Base-by-base conservation (phyloP, 2,888 invertebrate genomes). In the Gymnocheta viridis region DNA sequence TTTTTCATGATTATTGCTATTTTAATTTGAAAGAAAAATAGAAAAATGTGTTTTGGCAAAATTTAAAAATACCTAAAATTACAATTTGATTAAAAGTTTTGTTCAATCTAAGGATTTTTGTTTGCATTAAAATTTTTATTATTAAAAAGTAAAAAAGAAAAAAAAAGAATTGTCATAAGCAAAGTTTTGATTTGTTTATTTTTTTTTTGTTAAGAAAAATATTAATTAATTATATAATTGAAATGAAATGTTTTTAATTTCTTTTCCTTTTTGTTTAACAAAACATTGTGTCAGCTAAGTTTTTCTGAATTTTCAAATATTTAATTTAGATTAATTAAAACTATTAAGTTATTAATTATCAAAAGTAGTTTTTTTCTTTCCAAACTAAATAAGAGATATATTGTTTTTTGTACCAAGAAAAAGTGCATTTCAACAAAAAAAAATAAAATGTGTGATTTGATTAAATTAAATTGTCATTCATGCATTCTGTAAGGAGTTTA, bases 271-370 rank as follows among this genome's bases (percentile, higher is more conserved):
- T 85, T 77, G 70, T 66, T 73, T 76, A 85, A 81, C 80, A 91
- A 90, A 90, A 92, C 92, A 92, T 92, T 92, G 92, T 92, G 92
- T 92, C 92, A 92, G 92, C 92, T 91, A 92, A 90, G 90, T 89
- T 89, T 78, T 89, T 88, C 88, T 87, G 44, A 60, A 41, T 83
- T 66, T 60, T 27, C 35, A 17, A 60, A 41, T 38, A 32, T 29
- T 69, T 41, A 66, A 60, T 73, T 51, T 79, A 49, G 4, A 10
- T 66, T 76, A 32, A 73, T 73, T 41, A 27, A n/a, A 38, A 44
- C 27, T 41, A 44, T n/a, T 62, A 24, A n/a, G 4, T 27, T 41
- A 7, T 27, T 24, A 38, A 56, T 27, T 56, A n/a, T 51, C 12
- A 56, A 29, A 9, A 47, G 17, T 47, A 17, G 2, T 7, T 19